Percentiles rank a stretch among this genome's conserved stretches.
Conservation (phyloP, 2,888 invertebrate genomes). For the Adela reaumurella region DNA sequence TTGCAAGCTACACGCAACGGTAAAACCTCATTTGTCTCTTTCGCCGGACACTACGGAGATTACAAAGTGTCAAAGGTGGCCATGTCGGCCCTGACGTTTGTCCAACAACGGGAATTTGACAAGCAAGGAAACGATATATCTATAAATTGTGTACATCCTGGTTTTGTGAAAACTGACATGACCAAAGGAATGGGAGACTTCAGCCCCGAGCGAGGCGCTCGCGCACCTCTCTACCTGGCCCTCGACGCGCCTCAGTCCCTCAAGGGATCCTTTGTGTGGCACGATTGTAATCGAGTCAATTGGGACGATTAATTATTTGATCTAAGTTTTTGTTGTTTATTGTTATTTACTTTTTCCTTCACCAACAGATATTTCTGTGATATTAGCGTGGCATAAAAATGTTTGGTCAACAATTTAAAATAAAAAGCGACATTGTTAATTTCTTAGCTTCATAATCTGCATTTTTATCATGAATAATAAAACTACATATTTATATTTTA, state of each 20-base stretch:
- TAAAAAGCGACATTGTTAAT: too few relatives aligned
- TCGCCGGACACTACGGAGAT: slow-evolving; percentile 45
- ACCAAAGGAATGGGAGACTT: slow-evolving; percentile 50
- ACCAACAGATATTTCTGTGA: neutral
- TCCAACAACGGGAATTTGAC: slow-evolving; percentile 39
- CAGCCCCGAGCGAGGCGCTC: slow-evolving; percentile 40
- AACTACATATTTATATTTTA: too few relatives aligned
- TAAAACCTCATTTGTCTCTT: slow-evolving; percentile 33
- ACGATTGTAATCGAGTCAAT: slow-evolving; percentile 47
- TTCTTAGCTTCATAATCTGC: too few relatives aligned
- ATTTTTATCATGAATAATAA: too few relatives aligned
- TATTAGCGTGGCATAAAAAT: neutral
- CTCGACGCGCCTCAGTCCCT: slow-evolving; percentile 41
- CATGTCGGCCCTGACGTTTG: slow-evolving; percentile 44
- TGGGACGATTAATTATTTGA: slow-evolving; percentile 43
- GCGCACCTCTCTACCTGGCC: slow-evolving; percentile 39
- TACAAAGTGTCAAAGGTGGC: slow-evolving; percentile 52
- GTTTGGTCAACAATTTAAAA: too few relatives aligned
- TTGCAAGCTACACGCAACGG: slow-evolving; percentile 51
- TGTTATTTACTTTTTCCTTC: slow-evolving; percentile 17
- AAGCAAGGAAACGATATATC: slow-evolving; percentile 49
- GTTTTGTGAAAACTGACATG: slow-evolving; percentile 50
- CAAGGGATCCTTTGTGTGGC: slow-evolving; percentile 48
- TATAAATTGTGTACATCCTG: slow-evolving; percentile 48
- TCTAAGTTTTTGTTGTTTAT: slow-evolving; percentile 31